Evolutionary conservation across 2,888 invertebrate genomes (phyloP).

Genomic region (Sthenelais limicola): DNA sequence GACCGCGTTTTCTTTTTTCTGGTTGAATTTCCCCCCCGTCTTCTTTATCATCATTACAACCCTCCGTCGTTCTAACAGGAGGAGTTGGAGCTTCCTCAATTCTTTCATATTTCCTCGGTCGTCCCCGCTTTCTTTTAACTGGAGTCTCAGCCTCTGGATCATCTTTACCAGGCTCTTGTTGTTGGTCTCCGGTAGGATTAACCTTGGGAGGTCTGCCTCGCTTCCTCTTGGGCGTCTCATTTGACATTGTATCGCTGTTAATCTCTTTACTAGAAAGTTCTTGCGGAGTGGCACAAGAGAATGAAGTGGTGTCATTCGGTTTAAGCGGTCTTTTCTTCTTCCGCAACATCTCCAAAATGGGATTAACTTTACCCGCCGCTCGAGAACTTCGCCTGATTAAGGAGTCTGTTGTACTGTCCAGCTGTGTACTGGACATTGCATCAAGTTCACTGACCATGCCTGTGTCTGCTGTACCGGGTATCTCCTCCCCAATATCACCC

Average conservation of each 20-base stretch:
- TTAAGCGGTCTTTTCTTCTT: conserved; percentile 1
- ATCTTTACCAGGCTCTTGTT: too few species aligned
- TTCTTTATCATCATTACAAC: too few species aligned
- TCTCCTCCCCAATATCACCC: too few species aligned
- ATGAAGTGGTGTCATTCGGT: not conserved
- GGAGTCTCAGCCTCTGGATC: too few species aligned
- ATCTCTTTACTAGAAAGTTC: not conserved
- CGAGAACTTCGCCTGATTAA: not conserved
- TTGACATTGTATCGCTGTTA: not conserved
- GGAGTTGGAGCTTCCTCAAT: not conserved
- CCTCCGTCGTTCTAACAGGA: too few species aligned
- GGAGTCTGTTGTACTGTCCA: too few species aligned
- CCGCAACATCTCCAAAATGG: conserved; percentile 16
- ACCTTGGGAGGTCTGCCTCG: not conserved
- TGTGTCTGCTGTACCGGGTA: too few species aligned
- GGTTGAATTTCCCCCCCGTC: not conserved
- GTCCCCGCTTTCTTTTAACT: not conserved
- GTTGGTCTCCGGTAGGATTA: too few species aligned
- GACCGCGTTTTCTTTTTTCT: conserved; percentile 8
- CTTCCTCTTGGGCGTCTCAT: not conserved
- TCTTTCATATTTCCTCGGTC: conserved; percentile 5
- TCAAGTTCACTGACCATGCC: too few species aligned
- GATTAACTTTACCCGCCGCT: conserved; percentile 20
- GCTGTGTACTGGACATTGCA: too few species aligned
- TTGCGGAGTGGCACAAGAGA: not conserved